Base-by-base conservation (phyloP, 2,113 vertebrate species). In the Macrotus californicus region DNA sequence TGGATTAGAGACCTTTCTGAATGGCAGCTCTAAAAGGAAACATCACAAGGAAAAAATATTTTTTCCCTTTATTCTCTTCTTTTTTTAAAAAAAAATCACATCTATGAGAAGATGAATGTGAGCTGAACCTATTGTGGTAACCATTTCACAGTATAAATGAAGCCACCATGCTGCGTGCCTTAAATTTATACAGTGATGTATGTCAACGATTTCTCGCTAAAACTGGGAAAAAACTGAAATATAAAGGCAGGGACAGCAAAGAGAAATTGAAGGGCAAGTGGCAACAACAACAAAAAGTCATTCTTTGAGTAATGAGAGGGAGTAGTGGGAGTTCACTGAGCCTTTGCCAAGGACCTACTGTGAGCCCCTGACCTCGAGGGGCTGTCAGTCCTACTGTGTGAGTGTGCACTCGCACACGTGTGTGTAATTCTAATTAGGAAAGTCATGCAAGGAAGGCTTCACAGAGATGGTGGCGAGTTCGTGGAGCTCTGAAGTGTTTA, bases 361-460 rank as follows among this genome's bases (percentile, higher is more conserved):
- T 39, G 18, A 90, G 36, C 19, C 39, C 36, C 69, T 69, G 54
- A 86, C n/a, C 21, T 89, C 29, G 43, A 76, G 10, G 6, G 31
- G 54, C 70, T 61, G 73, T 77, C 0, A 61, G 66, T n/a, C 67
- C 29, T 18, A 82, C 31, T 12, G 36, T 36, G 50, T 16, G n/a
- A n/a, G 34, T 48, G 9, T 41, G 24, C 50, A 24, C 22, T 16
- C 43, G 56, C 19, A 41, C 18, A 22, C 31, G 48, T 41, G 36
- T 7, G 22, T 61, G 7, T 61, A 11, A 69, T 41, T 89, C 46
- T 93, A 81, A 89, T 0, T 54, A 39, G 88, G 29, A 94, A 93
- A 88, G 93, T 93, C 72, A 87, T 88, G 43, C 70, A 92, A 81
- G 79, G 59, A 93, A 79, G 81, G 19, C 54, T 87, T 93, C 80